phyloP scores from a whole-genome alignment of 2,888 invertebrate genomes.

The Himalopsyche japonica region DNA sequence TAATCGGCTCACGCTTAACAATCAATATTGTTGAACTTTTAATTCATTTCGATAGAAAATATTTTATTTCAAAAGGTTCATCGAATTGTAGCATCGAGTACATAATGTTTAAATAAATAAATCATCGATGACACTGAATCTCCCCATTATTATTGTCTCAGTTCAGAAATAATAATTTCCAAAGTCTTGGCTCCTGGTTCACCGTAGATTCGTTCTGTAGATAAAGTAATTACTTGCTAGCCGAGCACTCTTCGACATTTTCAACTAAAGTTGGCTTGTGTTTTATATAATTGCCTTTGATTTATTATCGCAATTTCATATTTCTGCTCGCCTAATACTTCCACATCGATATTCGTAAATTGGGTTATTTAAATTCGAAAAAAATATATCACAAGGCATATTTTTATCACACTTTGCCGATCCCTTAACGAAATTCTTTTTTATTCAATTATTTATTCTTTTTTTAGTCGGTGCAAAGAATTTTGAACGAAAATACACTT shows the following conservation, averaged over 20 bases:
- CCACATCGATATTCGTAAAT: neutral
- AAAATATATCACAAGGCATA: too few species aligned
- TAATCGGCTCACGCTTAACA: too few species aligned
- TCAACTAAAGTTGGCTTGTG: slow-evolving; percentile 24
- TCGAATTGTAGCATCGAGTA: neutral
- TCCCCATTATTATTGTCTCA: neutral
- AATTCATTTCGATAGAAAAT: too few species aligned
- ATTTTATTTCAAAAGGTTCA: neutral
- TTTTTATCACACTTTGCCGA: too few species aligned
- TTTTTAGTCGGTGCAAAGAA: too few species aligned
- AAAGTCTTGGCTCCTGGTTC: neutral
- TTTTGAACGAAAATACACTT: too few species aligned
- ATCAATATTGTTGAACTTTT: too few species aligned
- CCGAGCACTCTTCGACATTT: slow-evolving; percentile 4
- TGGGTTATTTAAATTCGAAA: too few species aligned
- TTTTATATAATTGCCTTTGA: slow-evolving; percentile 34
- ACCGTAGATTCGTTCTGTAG: slow-evolving; percentile 11
- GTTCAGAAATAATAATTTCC: neutral
- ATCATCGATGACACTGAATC: neutral
- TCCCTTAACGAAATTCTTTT: too few species aligned
- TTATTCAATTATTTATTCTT: too few species aligned
- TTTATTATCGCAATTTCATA: slow-evolving; percentile 11
- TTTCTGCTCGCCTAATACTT: neutral
- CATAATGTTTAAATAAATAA: neutral
- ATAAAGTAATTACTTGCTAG: slow-evolving; percentile 28